Percentiles rank a stretch among this genome's conserved stretches.
Conservation (phyloP, 2,113 vertebrate genomes). For the Fregata magnificens region DNA sequence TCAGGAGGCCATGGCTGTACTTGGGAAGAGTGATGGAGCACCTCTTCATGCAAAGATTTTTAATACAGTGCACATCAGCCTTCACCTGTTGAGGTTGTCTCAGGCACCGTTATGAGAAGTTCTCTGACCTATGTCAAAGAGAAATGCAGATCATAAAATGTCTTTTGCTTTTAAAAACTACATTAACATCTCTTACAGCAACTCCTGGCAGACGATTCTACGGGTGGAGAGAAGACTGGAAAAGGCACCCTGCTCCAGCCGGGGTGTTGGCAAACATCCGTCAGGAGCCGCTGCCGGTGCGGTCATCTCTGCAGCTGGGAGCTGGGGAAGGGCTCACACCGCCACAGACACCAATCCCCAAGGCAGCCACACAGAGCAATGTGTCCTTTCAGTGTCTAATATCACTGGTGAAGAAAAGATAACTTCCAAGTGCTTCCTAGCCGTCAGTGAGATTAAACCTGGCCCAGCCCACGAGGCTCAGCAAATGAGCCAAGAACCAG, state of each 20-base stretch:
- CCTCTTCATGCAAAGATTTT: not conserved
- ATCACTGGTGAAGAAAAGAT: not conserved
- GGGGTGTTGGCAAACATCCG: not conserved
- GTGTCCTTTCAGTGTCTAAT: not conserved
- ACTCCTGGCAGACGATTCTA: not conserved
- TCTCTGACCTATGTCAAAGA: not conserved
- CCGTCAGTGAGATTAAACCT: not conserved
- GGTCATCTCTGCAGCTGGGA: not conserved
- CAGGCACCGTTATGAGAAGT: not conserved
- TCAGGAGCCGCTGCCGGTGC: not conserved
- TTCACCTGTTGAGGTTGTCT: not conserved
- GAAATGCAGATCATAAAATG: not conserved
- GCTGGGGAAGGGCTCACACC: not conserved
- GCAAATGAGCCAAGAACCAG: not conserved
- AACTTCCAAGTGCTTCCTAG: not conserved
- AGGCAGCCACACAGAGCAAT: not conserved
- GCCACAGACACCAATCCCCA: rapidly evolving
- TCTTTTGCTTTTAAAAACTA: not conserved
- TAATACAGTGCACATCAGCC: not conserved
- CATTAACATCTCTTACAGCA: not conserved
- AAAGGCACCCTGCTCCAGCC: not conserved
- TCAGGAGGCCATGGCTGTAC: not conserved
- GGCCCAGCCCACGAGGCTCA: rapidly evolving
- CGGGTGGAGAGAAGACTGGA: not conserved
- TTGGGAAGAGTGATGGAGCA: not conserved